A percentile compares a stretch with the other conserved stretches of the same genome.
These are phyloP conservation scores for Andricus quercusramuli DNA, from an alignment of 2,888 invertebrate genomes.

Conservation along the genomic window DNA sequence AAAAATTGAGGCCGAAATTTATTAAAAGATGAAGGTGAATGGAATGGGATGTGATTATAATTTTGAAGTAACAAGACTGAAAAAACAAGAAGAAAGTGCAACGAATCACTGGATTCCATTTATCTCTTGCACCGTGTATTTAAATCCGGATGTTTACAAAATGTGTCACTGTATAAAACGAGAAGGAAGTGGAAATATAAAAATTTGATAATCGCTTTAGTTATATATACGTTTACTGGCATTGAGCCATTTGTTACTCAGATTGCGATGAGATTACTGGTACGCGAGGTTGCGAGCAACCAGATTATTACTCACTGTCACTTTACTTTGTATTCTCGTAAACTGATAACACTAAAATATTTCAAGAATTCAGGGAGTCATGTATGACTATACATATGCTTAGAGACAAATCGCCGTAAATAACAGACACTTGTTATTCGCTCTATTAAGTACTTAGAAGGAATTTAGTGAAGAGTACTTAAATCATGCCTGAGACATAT, in stretches of 20 bases:
- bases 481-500: not conserved
- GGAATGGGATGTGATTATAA: too few relatives aligned
- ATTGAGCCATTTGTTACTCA: not conserved
- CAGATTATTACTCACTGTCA: constrained; percentile 28
- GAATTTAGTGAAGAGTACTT: constrained; percentile 20
- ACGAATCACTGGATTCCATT: not conserved
- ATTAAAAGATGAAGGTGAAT: too few relatives aligned
- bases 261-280: not conserved
- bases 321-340: constrained; percentile 15
- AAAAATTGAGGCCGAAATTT: too few relatives aligned
- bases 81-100: not conserved
- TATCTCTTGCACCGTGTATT: not conserved
- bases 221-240: not conserved
- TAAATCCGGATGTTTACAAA: not conserved
- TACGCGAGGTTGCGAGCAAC: not conserved
- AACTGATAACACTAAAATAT: constrained; percentile 35
- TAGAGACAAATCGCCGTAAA: constrained; percentile 14
- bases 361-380: constrained; percentile 27
- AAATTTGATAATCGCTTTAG: not conserved
- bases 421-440: constrained; percentile 26
- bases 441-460: constrained; percentile 16
- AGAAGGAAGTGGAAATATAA: not conserved
- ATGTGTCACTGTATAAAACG: not conserved
- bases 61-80: not conserved
- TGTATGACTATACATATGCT: not conserved